A percentile compares a stretch with the other conserved stretches of the same genome.
phyloP scores from a whole-genome alignment of 53 echinoderm and acorn worm genomes.

The Zoroaster sp. region DNA sequence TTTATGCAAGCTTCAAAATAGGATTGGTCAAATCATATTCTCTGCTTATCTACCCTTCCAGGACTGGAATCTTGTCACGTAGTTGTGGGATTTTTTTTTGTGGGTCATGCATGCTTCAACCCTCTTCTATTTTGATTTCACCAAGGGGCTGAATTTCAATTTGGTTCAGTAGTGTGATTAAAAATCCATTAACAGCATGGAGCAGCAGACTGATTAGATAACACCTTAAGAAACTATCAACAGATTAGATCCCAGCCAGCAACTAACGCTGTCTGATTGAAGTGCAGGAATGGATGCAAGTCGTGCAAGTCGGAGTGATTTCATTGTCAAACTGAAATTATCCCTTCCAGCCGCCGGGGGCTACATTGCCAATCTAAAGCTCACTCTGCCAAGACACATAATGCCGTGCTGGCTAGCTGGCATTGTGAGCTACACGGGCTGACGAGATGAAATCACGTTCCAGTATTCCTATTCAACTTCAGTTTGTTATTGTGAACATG shows the following conservation, averaged over 20 bases:
- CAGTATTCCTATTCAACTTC: conserved; percentile 9
- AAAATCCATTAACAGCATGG: conserved; percentile 53
- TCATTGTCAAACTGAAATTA: conserved; percentile 57
- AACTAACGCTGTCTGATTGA: conserved; percentile 46
- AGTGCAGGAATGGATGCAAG: conserved; percentile 33
- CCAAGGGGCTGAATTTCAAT: conserved; percentile 54
- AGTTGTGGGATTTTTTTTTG: conserved; percentile 21
- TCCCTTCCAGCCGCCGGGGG: conserved; percentile 25
- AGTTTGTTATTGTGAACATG: not conserved
- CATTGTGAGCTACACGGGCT: conserved; percentile 32
- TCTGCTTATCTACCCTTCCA: conserved; percentile 20
- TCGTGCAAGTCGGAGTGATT: conserved; percentile 50
- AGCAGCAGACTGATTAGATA: conserved; percentile 24
- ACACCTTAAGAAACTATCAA: conserved; percentile 56
- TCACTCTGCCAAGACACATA: conserved; percentile 30
- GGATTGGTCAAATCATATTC: conserved; percentile 55
- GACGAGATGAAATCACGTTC: conserved; percentile 43
- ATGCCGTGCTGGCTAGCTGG: conserved; percentile 14
- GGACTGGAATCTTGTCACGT: conserved; percentile 32
- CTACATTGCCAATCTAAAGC: conserved; percentile 52
- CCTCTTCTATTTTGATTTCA: conserved; percentile 1
- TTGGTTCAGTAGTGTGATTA: conserved; percentile 50
- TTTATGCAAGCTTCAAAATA: conserved; percentile 55
- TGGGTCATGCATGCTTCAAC: conserved; percentile 7
- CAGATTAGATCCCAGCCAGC: conserved; percentile 47